Conservation (phyloP, 2,113 vertebrate genomes). For the Callocephalon fimbriatum region DNA sequence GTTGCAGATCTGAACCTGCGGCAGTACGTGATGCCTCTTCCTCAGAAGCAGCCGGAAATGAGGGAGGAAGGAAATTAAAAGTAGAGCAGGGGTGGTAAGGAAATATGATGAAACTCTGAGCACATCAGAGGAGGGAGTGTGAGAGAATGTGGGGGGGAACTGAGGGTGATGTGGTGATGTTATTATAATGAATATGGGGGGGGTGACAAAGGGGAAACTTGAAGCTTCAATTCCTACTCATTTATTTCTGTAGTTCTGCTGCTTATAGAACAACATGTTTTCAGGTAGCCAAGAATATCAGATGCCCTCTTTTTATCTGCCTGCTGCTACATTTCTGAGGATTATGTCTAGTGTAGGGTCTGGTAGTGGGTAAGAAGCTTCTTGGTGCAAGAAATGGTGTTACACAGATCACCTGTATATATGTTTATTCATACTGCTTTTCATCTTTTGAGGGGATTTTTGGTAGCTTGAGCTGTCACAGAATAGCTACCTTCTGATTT, state of each 20-base stretch:
- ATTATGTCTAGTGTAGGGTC: neutral
- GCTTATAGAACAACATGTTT: neutral
- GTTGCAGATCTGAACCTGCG: too few relatives aligned
- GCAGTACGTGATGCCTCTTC: too few relatives aligned
- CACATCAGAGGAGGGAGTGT: neutral
- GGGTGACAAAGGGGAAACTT: neutral
- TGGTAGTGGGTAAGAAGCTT: neutral
- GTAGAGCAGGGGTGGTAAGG: neutral
- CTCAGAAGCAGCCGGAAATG: too few relatives aligned
- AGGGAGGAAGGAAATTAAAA: too few relatives aligned
- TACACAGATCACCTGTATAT: slow-evolving; percentile 4
- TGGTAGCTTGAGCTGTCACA: slow-evolving; percentile 1
- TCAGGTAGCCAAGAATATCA: slow-evolving; percentile 3
- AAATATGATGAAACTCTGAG: neutral
- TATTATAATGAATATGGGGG: neutral
- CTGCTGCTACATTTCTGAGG: neutral
- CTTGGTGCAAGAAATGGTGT: neutral
- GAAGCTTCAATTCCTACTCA: neutral
- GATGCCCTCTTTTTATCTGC: slow-evolving; percentile 3
- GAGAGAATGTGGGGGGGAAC: neutral
- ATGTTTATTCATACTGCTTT: slow-evolving; percentile 6
- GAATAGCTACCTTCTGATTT: slow-evolving; percentile 26
- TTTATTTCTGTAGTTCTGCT: slow-evolving; percentile 4
- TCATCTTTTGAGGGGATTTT: neutral
- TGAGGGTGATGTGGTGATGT: neutral